These are phyloP conservation scores for Drosophila cardini DNA, from an alignment of 1,140 invertebrate genomes.

Conservation along the genomic window DNA sequence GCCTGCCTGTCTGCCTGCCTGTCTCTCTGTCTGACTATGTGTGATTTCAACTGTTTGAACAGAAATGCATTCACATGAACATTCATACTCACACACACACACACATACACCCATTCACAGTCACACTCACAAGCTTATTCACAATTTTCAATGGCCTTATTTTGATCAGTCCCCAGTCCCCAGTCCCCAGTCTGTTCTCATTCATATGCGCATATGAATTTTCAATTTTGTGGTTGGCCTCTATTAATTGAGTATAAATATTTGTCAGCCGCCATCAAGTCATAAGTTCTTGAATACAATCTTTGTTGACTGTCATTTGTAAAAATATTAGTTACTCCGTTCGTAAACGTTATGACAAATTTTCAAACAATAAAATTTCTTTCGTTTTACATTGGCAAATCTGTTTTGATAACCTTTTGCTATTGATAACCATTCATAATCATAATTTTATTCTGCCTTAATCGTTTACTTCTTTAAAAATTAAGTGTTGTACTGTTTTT, in stretches of 20 bases:
- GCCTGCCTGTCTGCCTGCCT: slow-evolving; percentile 22
- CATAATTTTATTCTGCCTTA: too few relatives aligned
- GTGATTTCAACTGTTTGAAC: slow-evolving; percentile 59
- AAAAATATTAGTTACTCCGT: slow-evolving; percentile 5
- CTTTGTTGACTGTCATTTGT: slow-evolving; percentile 5
- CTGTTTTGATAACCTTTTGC: too few relatives aligned
- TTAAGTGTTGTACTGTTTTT: too few relatives aligned
- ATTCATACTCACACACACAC: slow-evolving; percentile 5
- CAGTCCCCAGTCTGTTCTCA: not conserved
- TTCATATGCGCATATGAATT: slow-evolving; percentile 15
- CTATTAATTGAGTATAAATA: slow-evolving; percentile 79
- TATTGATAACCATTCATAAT: too few relatives aligned
- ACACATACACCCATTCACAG: too few relatives aligned
- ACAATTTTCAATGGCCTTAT: slow-evolving; percentile 66
- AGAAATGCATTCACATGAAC: slow-evolving; percentile 17
- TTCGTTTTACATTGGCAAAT: too few relatives aligned
- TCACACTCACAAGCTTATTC: not conserved
- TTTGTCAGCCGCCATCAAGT: slow-evolving; percentile 62
- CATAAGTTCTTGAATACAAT: slow-evolving; percentile 24
- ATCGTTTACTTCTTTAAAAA: too few relatives aligned
- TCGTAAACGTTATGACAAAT: not conserved
- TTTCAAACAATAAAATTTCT: not conserved
- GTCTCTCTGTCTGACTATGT: slow-evolving; percentile 31
- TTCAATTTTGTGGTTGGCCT: slow-evolving; percentile 57
- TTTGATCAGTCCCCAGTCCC: too few relatives aligned